These are phyloP conservation scores for Psophia crepitans DNA, from an alignment of 2,113 vertebrate genomes.

Conservation along the genomic window DNA sequence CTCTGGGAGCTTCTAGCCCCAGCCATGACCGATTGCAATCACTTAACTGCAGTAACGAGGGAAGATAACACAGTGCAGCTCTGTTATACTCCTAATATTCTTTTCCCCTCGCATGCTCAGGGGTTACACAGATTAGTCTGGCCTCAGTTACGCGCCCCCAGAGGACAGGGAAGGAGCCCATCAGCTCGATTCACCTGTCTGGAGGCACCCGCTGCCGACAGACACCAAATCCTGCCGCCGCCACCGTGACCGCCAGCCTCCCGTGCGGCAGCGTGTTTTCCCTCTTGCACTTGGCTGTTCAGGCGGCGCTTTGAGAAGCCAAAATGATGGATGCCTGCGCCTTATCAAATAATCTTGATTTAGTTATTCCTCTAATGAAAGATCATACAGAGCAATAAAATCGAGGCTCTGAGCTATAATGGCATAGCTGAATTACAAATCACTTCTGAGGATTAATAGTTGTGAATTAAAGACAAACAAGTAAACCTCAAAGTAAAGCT, in stretches of 20 bases:
- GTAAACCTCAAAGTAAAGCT: not conserved
- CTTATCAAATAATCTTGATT: constrained; percentile 2
- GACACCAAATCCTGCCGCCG: not conserved
- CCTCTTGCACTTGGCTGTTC: not conserved
- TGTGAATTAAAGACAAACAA: not conserved
- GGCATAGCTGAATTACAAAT: not conserved
- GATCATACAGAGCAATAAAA: not conserved
- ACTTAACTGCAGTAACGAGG: not conserved
- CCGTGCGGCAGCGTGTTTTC: fast-evolving
- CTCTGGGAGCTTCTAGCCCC: not conserved
- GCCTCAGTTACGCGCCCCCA: not conserved
- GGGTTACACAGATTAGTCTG: not conserved
- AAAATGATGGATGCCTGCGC: not conserved
- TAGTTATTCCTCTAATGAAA: constrained; percentile 29
- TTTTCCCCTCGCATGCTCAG: not conserved
- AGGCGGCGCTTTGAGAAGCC: not conserved
- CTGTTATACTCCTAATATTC: not conserved
- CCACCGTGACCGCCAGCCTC: not conserved
- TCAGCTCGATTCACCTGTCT: not conserved
- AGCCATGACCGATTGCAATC: not conserved
- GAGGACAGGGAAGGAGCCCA: not conserved
- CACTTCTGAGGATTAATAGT: not conserved
- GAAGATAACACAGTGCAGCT: not conserved
- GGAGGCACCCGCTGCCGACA: not conserved
- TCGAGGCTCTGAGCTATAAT: not conserved